These are phyloP conservation scores for Diphyllodes magnificus DNA, from an alignment of 2,113 vertebrate genomes.

Conservation along the genomic window DNA sequence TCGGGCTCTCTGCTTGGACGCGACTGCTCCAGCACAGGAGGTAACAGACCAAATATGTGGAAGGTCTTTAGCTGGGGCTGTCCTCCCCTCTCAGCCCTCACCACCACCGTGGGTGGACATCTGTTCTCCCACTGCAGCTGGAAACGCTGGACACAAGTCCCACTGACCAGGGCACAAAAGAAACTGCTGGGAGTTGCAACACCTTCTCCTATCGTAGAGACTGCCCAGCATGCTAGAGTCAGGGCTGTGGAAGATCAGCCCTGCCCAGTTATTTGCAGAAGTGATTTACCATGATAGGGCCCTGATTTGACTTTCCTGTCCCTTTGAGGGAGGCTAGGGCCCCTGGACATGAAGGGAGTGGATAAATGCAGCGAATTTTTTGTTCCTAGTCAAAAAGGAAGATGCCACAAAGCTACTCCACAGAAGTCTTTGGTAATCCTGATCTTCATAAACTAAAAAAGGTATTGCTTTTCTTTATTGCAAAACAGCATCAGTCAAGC, in stretches of 20 bases:
- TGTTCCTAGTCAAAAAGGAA: background rate
- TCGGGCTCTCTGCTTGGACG: fast-evolving
- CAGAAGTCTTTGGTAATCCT: background rate
- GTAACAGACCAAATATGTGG: background rate
- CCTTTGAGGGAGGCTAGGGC: background rate
- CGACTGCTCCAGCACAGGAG: background rate
- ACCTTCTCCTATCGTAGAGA: background rate
- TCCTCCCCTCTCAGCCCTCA: background rate
- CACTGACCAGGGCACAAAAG: background rate
- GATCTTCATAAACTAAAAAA: background rate
- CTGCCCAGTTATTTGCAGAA: background rate
- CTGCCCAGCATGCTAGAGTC: background rate
- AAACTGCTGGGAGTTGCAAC: background rate
- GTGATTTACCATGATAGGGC: background rate
- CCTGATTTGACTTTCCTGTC: background rate
- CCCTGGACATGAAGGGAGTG: background rate
- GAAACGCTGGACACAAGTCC: background rate
- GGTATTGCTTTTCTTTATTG: background rate
- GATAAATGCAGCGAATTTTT: background rate
- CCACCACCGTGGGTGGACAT: fast-evolving
- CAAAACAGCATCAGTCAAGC: background rate
- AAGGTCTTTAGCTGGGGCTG: background rate
- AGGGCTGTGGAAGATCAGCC: background rate
- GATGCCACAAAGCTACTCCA: background rate
- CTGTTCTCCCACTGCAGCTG: background rate